Evolutionary conservation across 1,140 invertebrate genomes (phyloP), one percentile per base, ranked within the genome.

Genomic region (Bombus sylvicola): DNA sequence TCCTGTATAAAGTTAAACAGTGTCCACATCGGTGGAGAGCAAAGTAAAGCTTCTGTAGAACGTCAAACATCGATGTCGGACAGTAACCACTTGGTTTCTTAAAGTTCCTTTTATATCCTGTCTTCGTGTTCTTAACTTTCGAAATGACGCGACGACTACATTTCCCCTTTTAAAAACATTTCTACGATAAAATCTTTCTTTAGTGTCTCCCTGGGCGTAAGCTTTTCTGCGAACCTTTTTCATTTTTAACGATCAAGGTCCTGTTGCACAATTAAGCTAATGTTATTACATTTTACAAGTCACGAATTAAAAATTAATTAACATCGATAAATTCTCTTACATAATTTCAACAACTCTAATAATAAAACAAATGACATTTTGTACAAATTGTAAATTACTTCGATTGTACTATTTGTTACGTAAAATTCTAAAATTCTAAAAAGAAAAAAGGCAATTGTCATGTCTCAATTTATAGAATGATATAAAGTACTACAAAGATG

Each of bases 11-110:
- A 76, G 81, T 83, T 66, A 66, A 66, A 76, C 59, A 66, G 34
- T n/a, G 41, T 83, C 41, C 37, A 47, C 72, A 31, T 82, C 34
- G 72, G n/a, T 83, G 72, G 10, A 82, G 81, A 47, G 81, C 22
- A 74, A 75, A 28, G 39, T 34, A 76, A 83, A 75, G 39, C 41
- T 47, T 43, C 31, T 15, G 13, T 43, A 13, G 25, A 37, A 64
- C 31, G 57, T 75, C 57, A 47, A 76, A 71, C 41, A 76, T 62
- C 34, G 57, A 64, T 31, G 34, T 76, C 75, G 37, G 22, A 28
- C 34, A 37, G n/a, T 75, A 75, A 53, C 43, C 74, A 34, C 53
- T 43, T 9, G 37, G 12, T 34, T 81, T 59, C 37, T 81, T 43
- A 53, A n/a, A 31, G 15, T 53, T 47, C 34, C 22, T 43, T 31